Conservation (phyloP, 2,113 vertebrate genomes). For the Turdus rufiventris region DNA sequence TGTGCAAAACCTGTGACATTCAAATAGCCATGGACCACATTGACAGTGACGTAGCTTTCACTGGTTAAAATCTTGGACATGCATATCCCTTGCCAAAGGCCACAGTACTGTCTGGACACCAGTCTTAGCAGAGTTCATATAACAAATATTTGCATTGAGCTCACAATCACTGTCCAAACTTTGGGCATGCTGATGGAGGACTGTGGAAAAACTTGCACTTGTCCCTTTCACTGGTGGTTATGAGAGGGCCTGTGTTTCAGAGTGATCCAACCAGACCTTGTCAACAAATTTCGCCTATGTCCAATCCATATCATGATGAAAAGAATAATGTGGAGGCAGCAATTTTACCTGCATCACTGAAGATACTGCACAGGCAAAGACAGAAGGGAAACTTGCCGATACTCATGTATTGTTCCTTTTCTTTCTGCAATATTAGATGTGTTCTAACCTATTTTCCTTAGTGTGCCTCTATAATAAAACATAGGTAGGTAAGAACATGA, state of each 20-base stretch:
- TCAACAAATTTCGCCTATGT: neutral
- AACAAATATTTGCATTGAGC: neutral
- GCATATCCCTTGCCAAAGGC: neutral
- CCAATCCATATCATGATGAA: neutral
- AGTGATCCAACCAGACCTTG: neutral
- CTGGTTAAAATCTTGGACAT: neutral
- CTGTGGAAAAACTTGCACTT: neutral
- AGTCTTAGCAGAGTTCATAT: neutral
- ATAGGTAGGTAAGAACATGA: neutral
- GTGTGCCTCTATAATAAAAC: neutral
- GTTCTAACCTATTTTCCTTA: neutral
- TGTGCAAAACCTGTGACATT: neutral
- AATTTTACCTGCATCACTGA: neutral
- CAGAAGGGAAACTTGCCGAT: neutral
- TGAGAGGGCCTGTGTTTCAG: neutral
- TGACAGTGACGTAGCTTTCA: neutral
- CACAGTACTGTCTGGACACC: neutral
- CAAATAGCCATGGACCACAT: neutral
- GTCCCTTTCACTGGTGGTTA: neutral
- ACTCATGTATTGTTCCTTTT: neutral
- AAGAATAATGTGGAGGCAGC: neutral
- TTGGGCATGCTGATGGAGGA: neutral
- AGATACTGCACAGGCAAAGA: neutral
- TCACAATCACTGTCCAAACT: neutral
- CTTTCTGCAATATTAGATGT: neutral